Conservation (phyloP, 2,113 vertebrate genomes). For the Stictonetta naevosa region DNA sequence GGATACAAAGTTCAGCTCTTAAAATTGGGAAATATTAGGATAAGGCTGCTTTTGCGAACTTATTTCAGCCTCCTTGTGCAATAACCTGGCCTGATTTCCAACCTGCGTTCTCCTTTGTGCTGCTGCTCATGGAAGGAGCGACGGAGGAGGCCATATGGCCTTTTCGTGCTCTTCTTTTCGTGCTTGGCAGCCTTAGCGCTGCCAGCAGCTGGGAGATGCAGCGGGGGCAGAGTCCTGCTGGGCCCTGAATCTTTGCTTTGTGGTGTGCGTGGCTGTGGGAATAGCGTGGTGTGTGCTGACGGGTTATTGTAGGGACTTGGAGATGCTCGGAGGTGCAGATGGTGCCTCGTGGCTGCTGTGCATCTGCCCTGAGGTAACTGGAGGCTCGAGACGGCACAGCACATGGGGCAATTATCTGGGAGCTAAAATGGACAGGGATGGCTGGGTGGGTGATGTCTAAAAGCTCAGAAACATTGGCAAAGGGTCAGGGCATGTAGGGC, state of each 20-base stretch:
- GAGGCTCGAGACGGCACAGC: not conserved
- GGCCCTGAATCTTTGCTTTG: not conserved
- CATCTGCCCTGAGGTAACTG: not conserved
- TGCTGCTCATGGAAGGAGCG: not conserved
- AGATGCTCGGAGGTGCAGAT: not conserved
- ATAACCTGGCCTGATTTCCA: not conserved
- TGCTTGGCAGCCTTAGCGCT: not conserved
- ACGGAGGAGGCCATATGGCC: not conserved
- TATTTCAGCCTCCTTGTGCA: not conserved
- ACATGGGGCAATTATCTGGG: fast-evolving
- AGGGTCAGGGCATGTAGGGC: fast-evolving
- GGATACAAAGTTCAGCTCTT: not conserved
- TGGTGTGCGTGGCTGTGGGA: not conserved
- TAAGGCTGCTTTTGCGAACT: not conserved
- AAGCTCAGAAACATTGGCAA: not conserved
- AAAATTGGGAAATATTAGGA: not conserved
- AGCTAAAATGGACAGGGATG: not conserved
- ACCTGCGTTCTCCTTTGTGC: not conserved
- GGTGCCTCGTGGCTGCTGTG: not conserved
- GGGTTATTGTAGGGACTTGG: not conserved
- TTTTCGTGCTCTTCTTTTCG: not conserved
- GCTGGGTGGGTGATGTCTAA: not conserved
- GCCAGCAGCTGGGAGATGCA: not conserved
- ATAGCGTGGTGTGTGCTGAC: not conserved
- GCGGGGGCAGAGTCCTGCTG: not conserved